Base-by-base conservation (phyloP, 2,888 invertebrate genomes). In the Ferdinandea cuprea region DNA sequence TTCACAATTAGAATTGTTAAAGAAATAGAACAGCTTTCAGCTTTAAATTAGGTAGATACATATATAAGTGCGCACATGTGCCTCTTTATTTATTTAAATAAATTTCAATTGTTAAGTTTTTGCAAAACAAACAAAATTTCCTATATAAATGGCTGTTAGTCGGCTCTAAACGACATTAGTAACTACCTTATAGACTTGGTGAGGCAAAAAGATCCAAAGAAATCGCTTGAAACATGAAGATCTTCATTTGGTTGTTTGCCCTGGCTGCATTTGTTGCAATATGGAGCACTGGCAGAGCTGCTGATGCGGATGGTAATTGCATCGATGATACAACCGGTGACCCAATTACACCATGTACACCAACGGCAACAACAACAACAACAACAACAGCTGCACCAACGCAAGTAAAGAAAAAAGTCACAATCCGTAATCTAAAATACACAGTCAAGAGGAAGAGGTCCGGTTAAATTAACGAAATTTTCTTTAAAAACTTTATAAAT, bases 291-390 rank as follows among this genome's bases (percentile, higher is more conserved):
- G 44, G 11, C 7, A 7, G 17, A 4, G 42, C 42, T 3, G 4
- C 0, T 4, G 44, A 61, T 46, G 44, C 19, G n/a, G 19, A 44
- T 17, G 59, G 44, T 2, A 44, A 61, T 44, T 61, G 59, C 8
- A 2, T 44, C 7, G 59, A 44, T 44, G 59, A 61, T 13, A n/a
- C 1, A 0, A 30, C 30, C 1, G 8, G 11, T 1, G 30, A 0
- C 0, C 9, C 28, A 0, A 19, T 61, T 1, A 2, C 30, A 2
- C 7, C 8, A 1, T 61, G 59, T 19, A 28, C 30, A 2, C 59
- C 42, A 30, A 28, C 42, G 7, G 11, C 44, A 1, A 13, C 37
- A 1, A 1, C 37, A 37, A 11, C 37, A 13, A 37, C 37, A 13
- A 13, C 37, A 13, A 1, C 37, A 13, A 37, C 37, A 37, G 13